phyloP scores from a whole-genome alignment of 2,797 vertebrate species.

The Peromyscus aztecus region DNA sequence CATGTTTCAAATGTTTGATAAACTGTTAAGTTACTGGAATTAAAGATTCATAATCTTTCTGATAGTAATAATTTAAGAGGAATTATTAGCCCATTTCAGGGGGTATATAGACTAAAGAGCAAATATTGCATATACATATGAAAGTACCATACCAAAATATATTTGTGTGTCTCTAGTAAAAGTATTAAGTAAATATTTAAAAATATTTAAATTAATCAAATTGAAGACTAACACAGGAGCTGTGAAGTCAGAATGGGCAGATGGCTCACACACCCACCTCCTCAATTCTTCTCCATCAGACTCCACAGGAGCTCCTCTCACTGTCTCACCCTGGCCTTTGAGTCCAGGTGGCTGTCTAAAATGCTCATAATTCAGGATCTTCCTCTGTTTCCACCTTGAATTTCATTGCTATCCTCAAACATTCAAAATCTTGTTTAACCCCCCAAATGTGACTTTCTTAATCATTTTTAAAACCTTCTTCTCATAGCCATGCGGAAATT shows the following conservation, averaged over 20 bases:
- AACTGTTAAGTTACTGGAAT: not conserved
- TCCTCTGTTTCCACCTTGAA: not conserved
- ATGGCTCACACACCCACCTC: not conserved
- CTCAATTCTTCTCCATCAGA: rapidly evolving
- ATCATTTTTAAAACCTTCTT: not conserved
- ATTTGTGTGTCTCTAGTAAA: not conserved
- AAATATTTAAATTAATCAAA: not conserved
- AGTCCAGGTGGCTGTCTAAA: not conserved
- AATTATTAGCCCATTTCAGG: not conserved
- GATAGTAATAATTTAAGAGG: not conserved
- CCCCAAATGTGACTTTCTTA: not conserved
- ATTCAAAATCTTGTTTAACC: not conserved
- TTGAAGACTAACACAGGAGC: not conserved
- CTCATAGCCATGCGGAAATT: not conserved
- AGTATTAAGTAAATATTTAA: not conserved
- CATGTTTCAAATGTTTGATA: not conserved
- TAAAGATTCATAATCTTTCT: slow-evolving; percentile 5
- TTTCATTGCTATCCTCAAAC: not conserved
- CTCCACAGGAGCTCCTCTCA: rapidly evolving
- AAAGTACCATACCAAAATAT: not conserved
- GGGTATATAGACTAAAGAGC: not conserved
- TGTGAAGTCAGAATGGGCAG: not conserved
- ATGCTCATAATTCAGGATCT: not conserved
- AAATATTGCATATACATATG: not conserved
- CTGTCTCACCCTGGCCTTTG: not conserved